Evolutionary conservation across 2,888 invertebrate species (phyloP), one percentile per base, ranked within the genome.

Genomic region (Amblyjoppa proteus): DNA sequence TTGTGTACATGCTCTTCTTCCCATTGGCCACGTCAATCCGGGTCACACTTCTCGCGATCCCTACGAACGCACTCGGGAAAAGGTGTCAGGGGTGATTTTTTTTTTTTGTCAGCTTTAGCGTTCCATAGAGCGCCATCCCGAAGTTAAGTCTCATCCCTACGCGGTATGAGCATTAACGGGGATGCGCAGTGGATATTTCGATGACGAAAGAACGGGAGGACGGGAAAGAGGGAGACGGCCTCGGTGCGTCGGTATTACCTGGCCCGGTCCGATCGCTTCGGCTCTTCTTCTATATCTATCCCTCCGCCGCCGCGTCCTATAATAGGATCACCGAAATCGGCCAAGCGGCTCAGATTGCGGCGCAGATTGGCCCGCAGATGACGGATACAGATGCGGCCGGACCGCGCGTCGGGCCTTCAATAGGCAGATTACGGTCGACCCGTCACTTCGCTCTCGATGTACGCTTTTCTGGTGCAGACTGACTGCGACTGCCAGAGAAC

Each of bases 291-390:
- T 64, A 49, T 61, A n/a, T 79, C 61, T 70, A 68, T 81, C 70
- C 61, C 56, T 45, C n/a, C 89, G 38, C 58, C 70, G 84, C 83
- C 90, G 91, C 89, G 87, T 89, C 88, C 90, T 92, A 88, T 88
- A 93, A 94, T 93, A 93, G 93, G 93, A 93, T 94, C 91, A 92
- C 77, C 89, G 89, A 90, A 93, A 92, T 93, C 92, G 90, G 88
- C 87, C 88, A 90, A 90, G 91, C 90, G 92, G 88, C 88, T 90
- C 88, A 89, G 90, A 89, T 92, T 92, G 90, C 90, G 90, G 89
- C 89, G 87, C 90, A 91, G 91, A 92, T 92, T 91, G 89, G 87
- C 89, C 84, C 89, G 90, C 91, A 91, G 91, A 90, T 90, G 90
- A 91, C 89, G 89, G 91, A 90, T 91, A 90, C 91, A 92, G 91